Conservation (phyloP, 64 coral and sea anemone species). For the Montipora sp. region DNA sequence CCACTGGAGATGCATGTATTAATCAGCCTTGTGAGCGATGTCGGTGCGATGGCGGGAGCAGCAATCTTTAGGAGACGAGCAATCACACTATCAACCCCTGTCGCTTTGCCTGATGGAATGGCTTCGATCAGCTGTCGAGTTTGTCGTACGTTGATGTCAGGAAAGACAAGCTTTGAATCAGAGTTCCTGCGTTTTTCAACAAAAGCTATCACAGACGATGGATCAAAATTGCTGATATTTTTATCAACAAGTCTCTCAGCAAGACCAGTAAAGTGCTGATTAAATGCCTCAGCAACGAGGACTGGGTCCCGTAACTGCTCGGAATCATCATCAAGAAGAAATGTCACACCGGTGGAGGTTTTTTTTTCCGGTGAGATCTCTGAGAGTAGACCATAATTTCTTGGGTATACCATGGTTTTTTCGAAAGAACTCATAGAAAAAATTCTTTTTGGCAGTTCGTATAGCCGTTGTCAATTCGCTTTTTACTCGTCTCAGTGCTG, state of each 20-base stretch:
- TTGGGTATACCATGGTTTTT: not conserved
- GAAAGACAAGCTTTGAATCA: slow-evolving; percentile 2
- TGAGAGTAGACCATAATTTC: slow-evolving; percentile 38
- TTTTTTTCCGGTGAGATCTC: not conserved
- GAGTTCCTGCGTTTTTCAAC: slow-evolving; percentile 9
- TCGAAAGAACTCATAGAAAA: slow-evolving; percentile 10
- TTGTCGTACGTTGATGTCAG: not conserved
- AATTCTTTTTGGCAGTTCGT: slow-evolving; percentile 28
- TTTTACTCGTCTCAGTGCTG: not conserved
- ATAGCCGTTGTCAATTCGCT: slow-evolving; percentile 26
- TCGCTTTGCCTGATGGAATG: slow-evolving; percentile 27
- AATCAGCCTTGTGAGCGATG: slow-evolving; percentile 1
- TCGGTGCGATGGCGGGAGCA: slow-evolving; percentile 4
- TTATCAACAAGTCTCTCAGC: not conserved
- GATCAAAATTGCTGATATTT: not conserved
- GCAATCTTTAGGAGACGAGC: slow-evolving; percentile 32
- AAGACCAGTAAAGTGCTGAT: slow-evolving; percentile 9
- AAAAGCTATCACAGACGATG: slow-evolving; percentile 9
- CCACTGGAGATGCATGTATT: not conserved
- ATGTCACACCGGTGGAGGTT: not conserved
- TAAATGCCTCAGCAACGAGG: not conserved
- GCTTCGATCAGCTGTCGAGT: not conserved
- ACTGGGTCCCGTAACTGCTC: not conserved
- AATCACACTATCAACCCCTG: slow-evolving; percentile 37
- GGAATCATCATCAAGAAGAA: not conserved